phyloP scores from a whole-genome alignment of 2,888 invertebrate genomes.

The Himalopsyche japonica region DNA sequence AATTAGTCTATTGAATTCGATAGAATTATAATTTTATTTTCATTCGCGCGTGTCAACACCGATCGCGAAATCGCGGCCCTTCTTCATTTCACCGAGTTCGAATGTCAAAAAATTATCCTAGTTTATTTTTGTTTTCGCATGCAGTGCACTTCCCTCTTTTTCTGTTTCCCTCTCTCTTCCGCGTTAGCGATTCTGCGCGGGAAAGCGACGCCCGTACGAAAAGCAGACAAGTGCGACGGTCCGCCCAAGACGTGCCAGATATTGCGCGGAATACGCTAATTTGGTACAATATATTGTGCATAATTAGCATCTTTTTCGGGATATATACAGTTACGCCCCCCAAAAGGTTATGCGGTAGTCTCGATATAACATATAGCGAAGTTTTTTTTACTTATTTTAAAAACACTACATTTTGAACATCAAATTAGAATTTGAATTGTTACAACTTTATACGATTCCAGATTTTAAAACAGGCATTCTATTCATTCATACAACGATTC shows the following conservation, averaged over 20 bases:
- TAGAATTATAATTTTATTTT: neutral
- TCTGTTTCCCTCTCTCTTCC: neutral
- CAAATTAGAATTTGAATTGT: no score
- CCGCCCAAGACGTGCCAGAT: neutral
- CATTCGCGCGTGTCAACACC: neutral
- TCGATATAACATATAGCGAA: no score
- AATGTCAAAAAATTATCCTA: slow-evolving; percentile 17
- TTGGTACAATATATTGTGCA: slow-evolving; percentile 1
- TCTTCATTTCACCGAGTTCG: slow-evolving; percentile 5
- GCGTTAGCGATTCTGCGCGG: neutral
- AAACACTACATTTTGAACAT: no score
- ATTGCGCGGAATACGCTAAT: neutral
- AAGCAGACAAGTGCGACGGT: neutral
- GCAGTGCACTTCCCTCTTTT: slow-evolving; percentile 8
- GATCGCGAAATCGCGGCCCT: neutral
- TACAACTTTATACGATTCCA: no score
- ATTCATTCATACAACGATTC: no score
- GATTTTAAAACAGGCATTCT: no score
- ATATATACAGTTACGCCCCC: no score
- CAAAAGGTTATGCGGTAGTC: no score
- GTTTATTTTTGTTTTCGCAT: slow-evolving; percentile 30
- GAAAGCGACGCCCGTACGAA: neutral
- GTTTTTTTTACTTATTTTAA: no score
- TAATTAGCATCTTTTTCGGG: no score
- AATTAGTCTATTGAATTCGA: neutral